A percentile compares a stretch with the other conserved stretches of the same genome.
Conservation (phyloP, 2,797 vertebrate genomes). For the Xerus rutilus region DNA sequence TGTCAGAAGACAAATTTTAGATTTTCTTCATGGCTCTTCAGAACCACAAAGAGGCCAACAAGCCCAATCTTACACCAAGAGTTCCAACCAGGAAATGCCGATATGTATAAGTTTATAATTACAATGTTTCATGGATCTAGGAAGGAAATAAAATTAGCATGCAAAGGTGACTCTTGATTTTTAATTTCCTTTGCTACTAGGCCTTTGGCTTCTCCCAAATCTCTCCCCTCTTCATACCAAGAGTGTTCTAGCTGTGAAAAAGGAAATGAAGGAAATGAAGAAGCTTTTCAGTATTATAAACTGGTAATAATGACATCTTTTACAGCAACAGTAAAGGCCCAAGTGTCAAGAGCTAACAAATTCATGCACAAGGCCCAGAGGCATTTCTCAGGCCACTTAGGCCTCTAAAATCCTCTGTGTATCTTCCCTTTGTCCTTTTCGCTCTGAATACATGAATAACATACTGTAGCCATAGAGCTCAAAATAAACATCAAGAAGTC, state of each 20-base stretch:
- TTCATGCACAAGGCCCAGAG: neutral
- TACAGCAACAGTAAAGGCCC: neutral
- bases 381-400: neutral
- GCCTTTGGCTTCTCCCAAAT: neutral
- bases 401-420: neutral
- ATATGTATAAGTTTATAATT: constrained; percentile 10
- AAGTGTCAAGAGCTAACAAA: neutral
- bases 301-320: neutral
- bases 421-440: neutral
- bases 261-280: neutral
- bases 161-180: neutral
- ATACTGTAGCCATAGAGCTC: neutral
- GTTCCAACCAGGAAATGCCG: neutral
- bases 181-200: neutral
- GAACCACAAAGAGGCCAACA: neutral
- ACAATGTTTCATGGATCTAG: neutral
- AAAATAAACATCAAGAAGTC: neutral
- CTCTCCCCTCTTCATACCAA: neutral
- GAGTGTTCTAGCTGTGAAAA: neutral
- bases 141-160: neutral
- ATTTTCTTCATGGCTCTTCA: neutral
- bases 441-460: neutral
- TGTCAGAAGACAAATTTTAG: constrained; percentile 20
- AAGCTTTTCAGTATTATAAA: neutral
- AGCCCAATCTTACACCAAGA: constrained; percentile 30